These are phyloP conservation scores for Lepidiolamprologus cunningtoni DNA, from an alignment of 2,113 vertebrate genomes.

Conservation along the genomic window DNA sequence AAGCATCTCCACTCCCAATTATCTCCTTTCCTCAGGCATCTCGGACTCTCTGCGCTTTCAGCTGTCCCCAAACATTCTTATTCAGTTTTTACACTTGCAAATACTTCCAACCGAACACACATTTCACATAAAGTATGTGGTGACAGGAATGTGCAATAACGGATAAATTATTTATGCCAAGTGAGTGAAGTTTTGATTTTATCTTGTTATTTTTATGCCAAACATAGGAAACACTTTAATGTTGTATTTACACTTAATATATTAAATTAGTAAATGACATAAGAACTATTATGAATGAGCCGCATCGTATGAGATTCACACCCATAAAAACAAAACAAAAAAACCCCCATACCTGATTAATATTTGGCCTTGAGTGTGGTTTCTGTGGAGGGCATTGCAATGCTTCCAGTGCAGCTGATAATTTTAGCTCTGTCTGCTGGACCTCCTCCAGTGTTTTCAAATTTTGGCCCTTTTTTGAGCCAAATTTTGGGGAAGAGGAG, in stretches of 20 bases:
- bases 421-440: neutral
- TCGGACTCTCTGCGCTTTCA: constrained; percentile 20
- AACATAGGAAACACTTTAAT: neutral
- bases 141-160: neutral
- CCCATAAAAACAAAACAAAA: neutral
- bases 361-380: neutral
- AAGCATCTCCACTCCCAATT: constrained; percentile 33
- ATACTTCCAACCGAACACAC: neutral
- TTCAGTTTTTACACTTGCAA: neutral
- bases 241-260: neutral
- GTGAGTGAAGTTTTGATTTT: neutral
- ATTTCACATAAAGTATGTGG: neutral
- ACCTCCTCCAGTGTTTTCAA: neutral
- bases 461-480: too few relatives aligned
- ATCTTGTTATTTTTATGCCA: neutral
- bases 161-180: neutral
- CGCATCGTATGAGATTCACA: neutral
- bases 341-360: accelerated
- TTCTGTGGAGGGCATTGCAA: neutral
- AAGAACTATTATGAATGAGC: neutral
- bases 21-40: constrained; percentile 46
- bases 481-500: neutral
- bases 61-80: constrained; percentile 5
- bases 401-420: neutral
- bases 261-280: neutral